Conservation (phyloP, 2,888 invertebrate species). For the Drosophila acutilabella region DNA sequence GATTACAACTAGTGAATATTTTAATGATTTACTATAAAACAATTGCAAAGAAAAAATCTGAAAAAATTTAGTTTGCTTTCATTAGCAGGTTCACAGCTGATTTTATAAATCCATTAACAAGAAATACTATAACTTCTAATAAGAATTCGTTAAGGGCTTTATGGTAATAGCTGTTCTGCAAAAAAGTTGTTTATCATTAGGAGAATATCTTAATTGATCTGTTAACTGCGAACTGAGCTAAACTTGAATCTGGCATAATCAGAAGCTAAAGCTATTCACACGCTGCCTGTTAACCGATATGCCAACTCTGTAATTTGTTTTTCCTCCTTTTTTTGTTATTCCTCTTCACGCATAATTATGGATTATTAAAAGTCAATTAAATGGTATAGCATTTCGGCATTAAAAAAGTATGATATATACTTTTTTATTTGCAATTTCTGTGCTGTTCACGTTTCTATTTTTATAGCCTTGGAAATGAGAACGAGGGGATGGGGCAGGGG, state of each 20-base stretch:
- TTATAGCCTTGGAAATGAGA: slow-evolving; percentile 37
- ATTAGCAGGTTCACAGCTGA: not conserved
- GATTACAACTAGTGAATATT: no score
- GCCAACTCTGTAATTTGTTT: slow-evolving; percentile 47
- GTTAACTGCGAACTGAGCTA: not conserved
- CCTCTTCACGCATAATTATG: slow-evolving; percentile 67
- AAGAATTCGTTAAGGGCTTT: not conserved
- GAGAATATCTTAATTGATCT: slow-evolving; percentile 35
- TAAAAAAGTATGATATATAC: slow-evolving; percentile 23
- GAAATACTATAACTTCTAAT: not conserved
- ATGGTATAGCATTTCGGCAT: slow-evolving; percentile 42
- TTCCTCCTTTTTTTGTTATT: slow-evolving; percentile 5
- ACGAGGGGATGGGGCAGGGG: not conserved
- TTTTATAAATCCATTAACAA: not conserved
- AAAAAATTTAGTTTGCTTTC: not conserved
- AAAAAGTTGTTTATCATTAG: slow-evolving; percentile 12
- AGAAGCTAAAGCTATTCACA: slow-evolving; percentile 60
- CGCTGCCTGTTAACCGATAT: slow-evolving; percentile 66
- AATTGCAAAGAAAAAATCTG: no score
- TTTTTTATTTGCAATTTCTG: slow-evolving; percentile 27
- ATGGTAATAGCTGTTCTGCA: slow-evolving; percentile 1
- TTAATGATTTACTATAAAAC: no score
- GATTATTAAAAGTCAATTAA: slow-evolving; percentile 79
- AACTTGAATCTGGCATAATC: slow-evolving; percentile 11
- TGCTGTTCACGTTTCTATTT: slow-evolving; percentile 40